These are phyloP conservation scores for Genyomyrus donnyi DNA, from an alignment of 2,113 vertebrate species.

Conservation along the genomic window DNA sequence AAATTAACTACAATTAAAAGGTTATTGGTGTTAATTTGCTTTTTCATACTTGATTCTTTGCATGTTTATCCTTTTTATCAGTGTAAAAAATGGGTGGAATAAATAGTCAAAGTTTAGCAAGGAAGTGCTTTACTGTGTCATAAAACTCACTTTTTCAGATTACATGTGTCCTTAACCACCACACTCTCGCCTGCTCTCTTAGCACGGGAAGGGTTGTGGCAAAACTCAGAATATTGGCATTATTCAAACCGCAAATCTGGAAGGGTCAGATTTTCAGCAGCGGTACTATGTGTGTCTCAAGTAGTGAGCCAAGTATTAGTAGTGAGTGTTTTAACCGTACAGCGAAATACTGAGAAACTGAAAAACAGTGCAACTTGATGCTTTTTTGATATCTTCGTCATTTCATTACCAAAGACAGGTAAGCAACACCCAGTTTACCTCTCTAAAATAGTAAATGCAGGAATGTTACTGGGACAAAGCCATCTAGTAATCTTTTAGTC, in stretches of 20 bases:
- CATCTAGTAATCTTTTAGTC: neutral
- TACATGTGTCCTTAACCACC: neutral
- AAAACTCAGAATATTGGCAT: neutral
- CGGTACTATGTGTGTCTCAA: neutral
- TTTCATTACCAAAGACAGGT: neutral
- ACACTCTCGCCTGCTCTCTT: neutral
- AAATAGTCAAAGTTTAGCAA: neutral
- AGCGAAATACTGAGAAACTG: neutral
- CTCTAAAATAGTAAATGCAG: neutral
- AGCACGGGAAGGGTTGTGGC: neutral
- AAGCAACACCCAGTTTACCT: neutral
- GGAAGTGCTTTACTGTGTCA: neutral
- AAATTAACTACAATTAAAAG: neutral
- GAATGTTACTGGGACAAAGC: neutral
- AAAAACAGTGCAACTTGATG: neutral
- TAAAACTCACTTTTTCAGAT: neutral
- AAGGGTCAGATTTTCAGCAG: neutral
- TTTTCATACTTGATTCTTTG: neutral
- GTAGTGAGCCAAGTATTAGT: neutral
- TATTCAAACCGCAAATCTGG: neutral
- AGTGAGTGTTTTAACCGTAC: neutral
- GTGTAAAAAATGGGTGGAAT: neutral
- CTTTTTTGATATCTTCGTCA: neutral
- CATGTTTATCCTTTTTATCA: neutral
- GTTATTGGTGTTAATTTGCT: neutral